Evolutionary conservation across 2,888 invertebrate species (phyloP), one percentile per base, ranked within the genome.

Genomic region (Meganola albula): DNA sequence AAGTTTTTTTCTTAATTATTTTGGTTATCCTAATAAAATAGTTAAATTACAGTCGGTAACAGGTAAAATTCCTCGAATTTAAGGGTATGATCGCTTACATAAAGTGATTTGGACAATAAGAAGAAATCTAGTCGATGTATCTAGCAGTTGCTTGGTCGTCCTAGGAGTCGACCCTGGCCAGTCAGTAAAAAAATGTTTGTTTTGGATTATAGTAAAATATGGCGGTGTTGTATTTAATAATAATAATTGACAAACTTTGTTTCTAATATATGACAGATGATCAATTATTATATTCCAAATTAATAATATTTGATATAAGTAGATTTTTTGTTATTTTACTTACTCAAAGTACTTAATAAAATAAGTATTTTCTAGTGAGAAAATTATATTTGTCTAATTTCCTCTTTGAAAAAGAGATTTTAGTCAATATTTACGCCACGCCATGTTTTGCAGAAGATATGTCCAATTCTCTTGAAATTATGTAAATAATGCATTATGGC

Each of bases 21-120:
- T 16, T 16, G 6, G 8, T 14, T 12, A 12, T 29, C 2, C 2
- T 12, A 12, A 2, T 1, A 4, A 4, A 9, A 3, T 3, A 23
- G 7, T 10, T 22, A 10, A 24, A 32, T 42, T 40, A 38, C 34
- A 53, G 28, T 37, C 28, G 23, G 11, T 14, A 31, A 38, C 24
- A 40, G 27, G 40, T 32, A 34, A 34, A 44, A 68, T 69, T 67
- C 67, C 83, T 83, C 82, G 83, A 82, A 83, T 82, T 76, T 82
- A 78, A 77, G 77, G 61, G 60, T 68, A 62, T 64, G 66, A 56
- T 66, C 62, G 70, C 70, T 69, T 70, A 60, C 68, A 73, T 69
- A 63, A 70, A 77, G 79, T 74, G 77, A 69, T 69, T 20, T 70
- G 70, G 83, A 84, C 84, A 84, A 84, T 84, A 84, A 82, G 66